phyloP scores from a whole-genome alignment of 2,113 vertebrate genomes.

The Tachuris rubrigastra region DNA sequence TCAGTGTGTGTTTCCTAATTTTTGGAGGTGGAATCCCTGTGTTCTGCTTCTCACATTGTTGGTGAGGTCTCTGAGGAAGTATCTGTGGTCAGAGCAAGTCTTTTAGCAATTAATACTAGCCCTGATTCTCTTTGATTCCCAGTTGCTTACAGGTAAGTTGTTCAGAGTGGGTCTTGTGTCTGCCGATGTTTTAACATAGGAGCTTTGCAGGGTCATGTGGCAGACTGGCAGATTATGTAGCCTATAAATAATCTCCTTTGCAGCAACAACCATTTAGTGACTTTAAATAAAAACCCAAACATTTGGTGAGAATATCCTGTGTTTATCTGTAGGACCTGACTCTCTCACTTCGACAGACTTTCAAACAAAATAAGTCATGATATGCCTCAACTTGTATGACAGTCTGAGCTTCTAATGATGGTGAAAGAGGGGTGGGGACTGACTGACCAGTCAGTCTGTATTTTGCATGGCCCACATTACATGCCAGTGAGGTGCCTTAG shows the following conservation, averaged over 20 bases:
- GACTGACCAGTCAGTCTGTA: not conserved
- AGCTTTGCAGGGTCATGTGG: not conserved
- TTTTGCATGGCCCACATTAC: fast-evolving
- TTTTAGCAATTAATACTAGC: not conserved
- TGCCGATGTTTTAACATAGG: not conserved
- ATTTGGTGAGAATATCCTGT: not conserved
- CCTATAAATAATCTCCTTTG: not conserved
- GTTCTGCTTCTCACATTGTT: not conserved
- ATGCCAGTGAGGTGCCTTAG: not conserved
- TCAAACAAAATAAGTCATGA: not conserved
- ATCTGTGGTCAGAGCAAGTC: not conserved
- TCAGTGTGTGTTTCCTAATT: not conserved
- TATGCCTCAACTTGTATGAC: not conserved
- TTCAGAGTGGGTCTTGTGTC: not conserved
- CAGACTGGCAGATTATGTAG: not conserved
- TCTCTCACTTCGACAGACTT: not conserved
- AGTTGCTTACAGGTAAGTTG: not conserved
- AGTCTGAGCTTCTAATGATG: not conserved
- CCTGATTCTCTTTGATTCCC: not conserved
- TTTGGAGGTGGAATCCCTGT: not conserved
- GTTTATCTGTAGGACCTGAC: not conserved
- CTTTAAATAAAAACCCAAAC: not conserved
- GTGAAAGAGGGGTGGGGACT: not conserved
- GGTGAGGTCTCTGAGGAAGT: not conserved
- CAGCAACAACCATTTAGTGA: not conserved